Evolutionary conservation across 2,113 vertebrate genomes (phyloP), one percentile per base, ranked within the genome.

Genomic region (Panthera leo): DNA sequence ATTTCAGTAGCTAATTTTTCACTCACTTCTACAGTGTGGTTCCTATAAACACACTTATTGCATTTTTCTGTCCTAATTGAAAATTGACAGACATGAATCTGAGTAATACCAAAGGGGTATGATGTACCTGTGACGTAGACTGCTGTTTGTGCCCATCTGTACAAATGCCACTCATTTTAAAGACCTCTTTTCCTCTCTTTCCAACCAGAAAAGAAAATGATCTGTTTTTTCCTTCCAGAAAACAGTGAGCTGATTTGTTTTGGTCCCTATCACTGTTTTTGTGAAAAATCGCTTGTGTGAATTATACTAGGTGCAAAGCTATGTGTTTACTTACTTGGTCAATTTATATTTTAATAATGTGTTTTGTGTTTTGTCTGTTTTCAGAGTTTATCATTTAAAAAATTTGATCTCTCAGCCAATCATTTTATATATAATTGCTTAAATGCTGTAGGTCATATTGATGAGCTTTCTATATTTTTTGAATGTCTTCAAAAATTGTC

Each of bases 401-500:
- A 58, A 27, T 25, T 94, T 95, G 5, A 92, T 97, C 4, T 5
- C 27, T 97, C 97, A n/a, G 65, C 76, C 58, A 23, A 51, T 93
- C 63, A 53, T 89, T 97, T 98, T 87, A 34, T 97, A 89, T 16
- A 36, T 67, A 67, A 85, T 96, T 98, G 23, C 90, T 96, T 91
- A 96, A 98, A 89, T 85, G 85, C 65, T 27, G 1, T 85, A 68
- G 51, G 58, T 96, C 42, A 91, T 61, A 76, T 65, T 96, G 61
- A 96, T 98, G 90, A 95, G 55, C n/a, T 97, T 98, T 73, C 12
- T 95, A 9, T 67, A 45, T 95, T 84, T 92, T 92, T 75, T 92
- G 55, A 98, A 97, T 95, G 51, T 89, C 76, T 96, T 58, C 96
- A 55, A 98, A 97, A 94, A 93, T 91, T 78, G 93, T 86, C 84